These are phyloP conservation scores for Crossaster papposus DNA, from an alignment of 53 echinoderm and acorn worm species.

Conservation along the genomic window DNA sequence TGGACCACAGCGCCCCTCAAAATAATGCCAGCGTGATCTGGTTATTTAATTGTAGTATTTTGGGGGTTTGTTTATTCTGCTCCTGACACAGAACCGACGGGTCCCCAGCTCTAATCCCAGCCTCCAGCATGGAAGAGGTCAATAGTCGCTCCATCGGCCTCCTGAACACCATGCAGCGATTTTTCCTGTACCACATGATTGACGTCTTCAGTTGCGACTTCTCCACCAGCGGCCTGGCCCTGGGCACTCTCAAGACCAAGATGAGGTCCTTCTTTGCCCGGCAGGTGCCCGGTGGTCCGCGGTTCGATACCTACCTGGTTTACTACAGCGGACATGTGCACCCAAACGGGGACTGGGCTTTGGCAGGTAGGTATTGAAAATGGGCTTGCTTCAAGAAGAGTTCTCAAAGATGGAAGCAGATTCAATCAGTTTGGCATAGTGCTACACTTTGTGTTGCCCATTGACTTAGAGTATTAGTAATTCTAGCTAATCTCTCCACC, in stretches of 20 bases:
- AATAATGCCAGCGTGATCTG: too few species aligned
- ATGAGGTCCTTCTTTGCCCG: constrained; percentile 75
- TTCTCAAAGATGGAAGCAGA: neutral
- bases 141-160: constrained; percentile 85
- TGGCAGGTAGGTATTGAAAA: constrained; percentile 75
- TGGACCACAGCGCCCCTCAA: too few species aligned
- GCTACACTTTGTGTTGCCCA: too few species aligned
- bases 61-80: neutral
- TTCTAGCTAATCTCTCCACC: too few species aligned
- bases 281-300: constrained; percentile 72
- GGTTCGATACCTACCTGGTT: constrained; percentile 89
- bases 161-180: constrained; percentile 89
- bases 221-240: constrained; percentile 86
- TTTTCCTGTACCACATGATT: constrained; percentile 95
- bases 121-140: constrained; percentile 81
- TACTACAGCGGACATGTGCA: constrained; percentile 98
- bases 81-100: constrained; percentile 73
- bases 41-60: too few species aligned
- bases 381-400: neutral
- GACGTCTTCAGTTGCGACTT: constrained; percentile 92
- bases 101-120: constrained; percentile 73
- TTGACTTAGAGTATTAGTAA: too few species aligned
- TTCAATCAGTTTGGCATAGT: too few species aligned
- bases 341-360: constrained; percentile 89
- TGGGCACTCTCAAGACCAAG: constrained; percentile 76